phyloP scores from a whole-genome alignment of 2,888 invertebrate genomes.

The Sinodicranocentrus sp. region DNA sequence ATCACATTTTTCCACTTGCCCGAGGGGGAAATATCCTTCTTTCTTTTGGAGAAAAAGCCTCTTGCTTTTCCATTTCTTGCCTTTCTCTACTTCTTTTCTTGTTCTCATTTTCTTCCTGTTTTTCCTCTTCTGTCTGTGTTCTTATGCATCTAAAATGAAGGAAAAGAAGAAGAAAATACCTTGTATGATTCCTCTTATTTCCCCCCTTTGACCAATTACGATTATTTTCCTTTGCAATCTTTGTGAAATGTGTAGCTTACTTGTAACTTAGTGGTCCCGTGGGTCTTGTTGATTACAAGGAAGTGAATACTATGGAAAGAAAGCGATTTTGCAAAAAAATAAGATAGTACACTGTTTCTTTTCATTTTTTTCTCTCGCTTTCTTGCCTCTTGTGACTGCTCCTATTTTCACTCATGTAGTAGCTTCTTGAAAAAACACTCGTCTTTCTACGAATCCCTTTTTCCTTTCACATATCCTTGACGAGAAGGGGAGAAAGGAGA shows the following conservation, averaged over 20 bases:
- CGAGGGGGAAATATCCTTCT: conserved; percentile 36
- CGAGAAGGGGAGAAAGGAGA: background rate
- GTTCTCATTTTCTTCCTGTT: background rate
- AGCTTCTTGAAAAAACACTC: background rate
- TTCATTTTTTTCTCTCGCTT: background rate
- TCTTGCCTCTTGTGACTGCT: background rate
- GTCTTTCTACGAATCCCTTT: too few species aligned
- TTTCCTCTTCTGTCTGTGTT: background rate
- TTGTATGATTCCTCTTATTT: conserved; percentile 29
- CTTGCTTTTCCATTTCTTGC: background rate
- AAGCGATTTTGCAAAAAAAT: background rate
- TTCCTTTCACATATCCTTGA: background rate
- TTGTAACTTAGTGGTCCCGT: background rate
- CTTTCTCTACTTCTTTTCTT: background rate
- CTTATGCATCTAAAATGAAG: too few species aligned
- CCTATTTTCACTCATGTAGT: background rate
- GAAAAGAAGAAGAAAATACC: conserved; percentile 10
- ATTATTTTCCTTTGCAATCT: background rate
- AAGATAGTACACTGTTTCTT: background rate
- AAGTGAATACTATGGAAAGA: conserved; percentile 5
- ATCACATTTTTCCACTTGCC: conserved; percentile 39
- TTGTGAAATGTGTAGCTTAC: background rate
- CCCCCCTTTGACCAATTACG: conserved; percentile 25
- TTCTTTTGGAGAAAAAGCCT: conserved; percentile 1
- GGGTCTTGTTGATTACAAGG: conserved; percentile 32